Percentiles rank a stretch among this genome's conserved stretches.
These are phyloP conservation scores for Procapra przewalskii DNA, from an alignment of 2,113 vertebrate genomes.

Conservation along the genomic window DNA sequence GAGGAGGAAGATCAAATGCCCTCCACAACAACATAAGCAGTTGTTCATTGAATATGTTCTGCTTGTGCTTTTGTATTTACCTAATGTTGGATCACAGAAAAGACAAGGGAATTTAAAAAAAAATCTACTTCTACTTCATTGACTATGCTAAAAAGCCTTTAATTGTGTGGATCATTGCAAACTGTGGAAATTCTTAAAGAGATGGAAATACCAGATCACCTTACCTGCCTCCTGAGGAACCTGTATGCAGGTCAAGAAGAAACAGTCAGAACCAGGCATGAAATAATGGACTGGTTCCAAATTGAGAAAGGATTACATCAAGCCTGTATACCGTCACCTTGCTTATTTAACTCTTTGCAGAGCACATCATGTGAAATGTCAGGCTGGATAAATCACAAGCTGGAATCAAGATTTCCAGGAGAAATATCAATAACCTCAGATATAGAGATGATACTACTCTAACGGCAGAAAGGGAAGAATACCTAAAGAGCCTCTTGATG, in stretches of 20 bases:
- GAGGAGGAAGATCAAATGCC: slow-evolving; percentile 92
- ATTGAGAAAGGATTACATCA: background rate
- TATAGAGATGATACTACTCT: background rate
- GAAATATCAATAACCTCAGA: background rate
- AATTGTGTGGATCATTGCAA: background rate
- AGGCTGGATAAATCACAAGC: background rate
- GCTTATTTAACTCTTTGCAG: background rate
- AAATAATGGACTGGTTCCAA: background rate
- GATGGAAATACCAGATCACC: background rate
- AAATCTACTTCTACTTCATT: background rate
- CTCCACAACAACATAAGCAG: background rate
- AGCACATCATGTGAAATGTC: background rate
- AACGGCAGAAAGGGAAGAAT: background rate
- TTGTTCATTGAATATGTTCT: slow-evolving; percentile 66
- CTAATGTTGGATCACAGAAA: background rate
- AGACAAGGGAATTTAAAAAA: background rate
- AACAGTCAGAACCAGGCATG: background rate
- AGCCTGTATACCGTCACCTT: background rate
- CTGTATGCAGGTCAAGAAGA: background rate
- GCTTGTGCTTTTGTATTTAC: slow-evolving; percentile 77
- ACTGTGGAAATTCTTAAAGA: background rate
- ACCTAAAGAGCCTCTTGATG: background rate
- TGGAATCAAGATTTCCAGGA: background rate
- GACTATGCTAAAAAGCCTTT: background rate
- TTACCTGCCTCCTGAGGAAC: background rate